Base-by-base conservation (phyloP, 2,888 invertebrate genomes). In the Hypolimnas misippus region DNA sequence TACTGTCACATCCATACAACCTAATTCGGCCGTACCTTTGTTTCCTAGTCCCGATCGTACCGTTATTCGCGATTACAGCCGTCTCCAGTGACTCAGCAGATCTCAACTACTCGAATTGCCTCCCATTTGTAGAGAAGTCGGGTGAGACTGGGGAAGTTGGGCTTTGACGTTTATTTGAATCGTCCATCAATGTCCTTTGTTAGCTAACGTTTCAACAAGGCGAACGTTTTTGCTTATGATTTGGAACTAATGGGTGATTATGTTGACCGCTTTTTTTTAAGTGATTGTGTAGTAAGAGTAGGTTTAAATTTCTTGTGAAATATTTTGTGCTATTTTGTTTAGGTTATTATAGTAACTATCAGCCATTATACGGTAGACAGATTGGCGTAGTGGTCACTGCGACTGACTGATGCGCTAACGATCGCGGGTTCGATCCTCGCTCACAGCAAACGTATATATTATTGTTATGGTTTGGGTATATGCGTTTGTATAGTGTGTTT, bases 21-120 rank as follows among this genome's bases (percentile, higher is more conserved):
- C 42, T 52, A 68, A 69, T 12, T 51, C 75, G 70, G 19, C 2
- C 19, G 1, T 60, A 63, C 77, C 77, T 79, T 79, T 81, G 81
- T 81, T 76, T 79, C 76, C 17, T 8, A 70, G 72, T 71, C 78
- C 79, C 77, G 84, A 84, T 84, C 81, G 79, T 70, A 71, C 78
- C 79, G 76, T 81, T 74, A 79, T 81, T 83, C 81, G 78, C 76
- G 85, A 84, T 84, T 82, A 76, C 78, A 76, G 73, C 68, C 71
- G 73, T 74, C 70, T 70, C 57, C 33, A 35, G 42, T 63, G 66
- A 63, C 54, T 65, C 65, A 65, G 65, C 65, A 40, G 54, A 60
- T 63, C 59, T 54, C 49, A 59, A 35, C 59, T 59, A 42, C 25
- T 49, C 62, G 54, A 57, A 63, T 63, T 65, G 62, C 62, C 62